Evolutionary conservation across 2,797 vertebrate species (phyloP), one percentile per base, ranked within the genome.

Genomic region (Myripristis murdjan): DNA sequence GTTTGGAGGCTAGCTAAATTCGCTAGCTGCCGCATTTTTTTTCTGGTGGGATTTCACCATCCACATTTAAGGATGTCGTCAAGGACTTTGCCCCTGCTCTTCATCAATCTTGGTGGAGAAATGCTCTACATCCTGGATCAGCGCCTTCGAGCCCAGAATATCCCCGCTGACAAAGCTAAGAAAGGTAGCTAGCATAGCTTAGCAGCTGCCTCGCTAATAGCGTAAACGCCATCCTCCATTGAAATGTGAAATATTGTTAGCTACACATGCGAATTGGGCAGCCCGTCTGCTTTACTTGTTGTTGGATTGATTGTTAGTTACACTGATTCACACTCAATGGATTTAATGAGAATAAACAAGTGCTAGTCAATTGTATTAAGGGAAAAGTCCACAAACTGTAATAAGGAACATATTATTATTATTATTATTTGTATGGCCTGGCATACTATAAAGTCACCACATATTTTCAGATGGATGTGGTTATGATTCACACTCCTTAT

Each of bases 41-140:
- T 26, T 37, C 26, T 47, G 22, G 1, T 49, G 12, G 44, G 0
- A 24, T 48, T 64, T 0, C 62, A 18, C 1, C 18, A 8, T 22
- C 39, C 35, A 66, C 5, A 49, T 6, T 16, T 18, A 46, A 58
- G 0, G 47, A 98, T 98, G 97, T 97, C 97, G 31, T 87, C 91
- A 20, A 93, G 96, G 87, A 95, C 98, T 20, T 93, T 99, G 48
- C 98, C 98, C 11, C 90, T 99, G 79, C 96, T 99, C 1, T 99
- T 99, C 90, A 96, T 99, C 75, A 99, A 99, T 87, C 95, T 99
- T 64, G 98, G 98, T 3, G 98, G 98, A 24, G 98, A 99, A 93
- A 99, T 99, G 98, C 95, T 99, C 24, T 99, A 98, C 84, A 99
- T 99, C 84, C 93, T 99, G 92, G 97, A 99, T 92, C 98, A 99